Base-by-base conservation (phyloP, 1,140 invertebrate species). In the Dendroctonus valens region DNA sequence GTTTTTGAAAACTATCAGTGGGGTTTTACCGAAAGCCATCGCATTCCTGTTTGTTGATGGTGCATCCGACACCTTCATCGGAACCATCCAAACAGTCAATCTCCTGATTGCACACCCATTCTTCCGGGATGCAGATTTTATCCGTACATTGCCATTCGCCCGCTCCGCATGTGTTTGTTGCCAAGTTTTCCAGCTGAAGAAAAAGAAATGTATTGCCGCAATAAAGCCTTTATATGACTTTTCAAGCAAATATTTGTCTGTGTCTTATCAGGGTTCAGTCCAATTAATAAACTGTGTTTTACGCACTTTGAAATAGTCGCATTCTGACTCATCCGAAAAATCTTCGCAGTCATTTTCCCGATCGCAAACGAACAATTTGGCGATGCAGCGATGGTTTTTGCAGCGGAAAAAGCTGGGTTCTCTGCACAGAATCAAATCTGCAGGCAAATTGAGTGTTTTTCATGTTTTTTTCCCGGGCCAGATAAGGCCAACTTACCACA, bases 31-130 rank as follows among this genome's bases (percentile, higher is more conserved):
- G 67, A 64, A 85, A 87, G 0, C 78, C 81, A 48, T 75, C 69
- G 26, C 75, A 74, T 5, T 46, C 44, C 4, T 71, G 65, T 0
- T 59, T 55, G 15, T 71, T 65, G 5, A 57, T 53, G 0, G 65
- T 73, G 50, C 78, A 79, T 12, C 76, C 78, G 9, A 76, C 40
- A 6, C 65, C 76, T 78, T 92, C 90, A 78, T 92, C 90, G 0
- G 74, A 75, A 2, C 83, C 84, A 76, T 91, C 89, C 4, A 76
- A 63, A 72, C 91, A 94, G 69, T 93, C 89, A 1, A 76, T 70
- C n/a, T 76, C 79, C 0, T 81, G 81, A 72, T 90, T 83, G 74
- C 88, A 90, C 0, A 87, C 79, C 65, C 76, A 80, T 0, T 76
- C 74, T 59, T 76, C 74, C 7, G 80, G 77, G 15, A 90, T 79